Conservation (phyloP, 2,888 invertebrate species). For the Ptychoptera contaminata region DNA sequence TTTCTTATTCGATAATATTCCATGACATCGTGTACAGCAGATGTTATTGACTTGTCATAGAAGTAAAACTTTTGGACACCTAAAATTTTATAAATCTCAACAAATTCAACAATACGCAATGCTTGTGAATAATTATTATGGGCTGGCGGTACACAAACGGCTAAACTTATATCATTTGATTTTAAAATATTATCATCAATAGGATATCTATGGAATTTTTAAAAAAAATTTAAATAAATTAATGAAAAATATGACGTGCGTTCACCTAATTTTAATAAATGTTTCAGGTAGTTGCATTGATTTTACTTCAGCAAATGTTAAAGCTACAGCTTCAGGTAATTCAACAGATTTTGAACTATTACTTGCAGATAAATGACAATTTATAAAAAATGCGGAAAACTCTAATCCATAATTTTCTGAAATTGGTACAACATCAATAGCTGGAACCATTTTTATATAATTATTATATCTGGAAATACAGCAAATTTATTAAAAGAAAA, state of each 20-base stretch:
- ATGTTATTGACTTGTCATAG: slow-evolving; percentile 28
- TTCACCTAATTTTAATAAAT: slow-evolving; percentile 24
- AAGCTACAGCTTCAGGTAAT: slow-evolving; percentile 23
- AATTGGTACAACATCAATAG: slow-evolving; percentile 23
- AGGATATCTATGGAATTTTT: too few relatives aligned
- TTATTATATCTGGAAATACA: too few relatives aligned
- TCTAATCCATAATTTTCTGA: slow-evolving; percentile 33
- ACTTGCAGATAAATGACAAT: slow-evolving; percentile 21
- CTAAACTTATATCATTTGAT: slow-evolving; percentile 11
- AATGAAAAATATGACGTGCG: not conserved
- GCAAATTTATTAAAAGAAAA: too few relatives aligned
- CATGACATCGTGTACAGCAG: slow-evolving; percentile 25
- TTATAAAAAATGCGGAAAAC: slow-evolving; percentile 29
- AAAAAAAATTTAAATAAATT: too few relatives aligned
- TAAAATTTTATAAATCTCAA: slow-evolving; percentile 32
- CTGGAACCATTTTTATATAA: too few relatives aligned
- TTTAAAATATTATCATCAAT: too few relatives aligned
- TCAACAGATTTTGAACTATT: slow-evolving; percentile 10
- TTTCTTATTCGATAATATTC: slow-evolving; percentile 22
- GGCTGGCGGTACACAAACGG: slow-evolving; percentile 31
- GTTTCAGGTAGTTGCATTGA: slow-evolving; percentile 22
- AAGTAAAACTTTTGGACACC: slow-evolving; percentile 34
- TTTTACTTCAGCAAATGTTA: slow-evolving; percentile 20
- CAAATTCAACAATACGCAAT: slow-evolving; percentile 32
- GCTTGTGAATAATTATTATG: slow-evolving; percentile 29